Percentiles rank a stretch among this genome's conserved stretches.
These are phyloP conservation scores for Lithophane leautieri DNA, from an alignment of 2,888 invertebrate species.

Conservation along the genomic window DNA sequence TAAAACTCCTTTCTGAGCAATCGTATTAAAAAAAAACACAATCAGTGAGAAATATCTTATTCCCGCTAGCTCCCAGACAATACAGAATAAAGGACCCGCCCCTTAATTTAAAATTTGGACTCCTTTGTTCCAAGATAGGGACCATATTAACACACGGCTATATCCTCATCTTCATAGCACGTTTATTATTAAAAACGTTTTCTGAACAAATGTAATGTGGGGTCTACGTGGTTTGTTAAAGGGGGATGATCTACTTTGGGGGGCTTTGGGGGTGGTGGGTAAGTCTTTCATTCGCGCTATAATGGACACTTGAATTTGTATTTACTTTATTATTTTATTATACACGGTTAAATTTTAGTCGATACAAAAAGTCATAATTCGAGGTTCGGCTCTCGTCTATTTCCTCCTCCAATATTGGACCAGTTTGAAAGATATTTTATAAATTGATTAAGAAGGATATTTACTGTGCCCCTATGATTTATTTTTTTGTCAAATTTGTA, in stretches of 20 bases:
- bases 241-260: constrained; percentile 1
- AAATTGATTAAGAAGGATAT: too few species aligned
- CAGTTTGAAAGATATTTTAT: too few species aligned
- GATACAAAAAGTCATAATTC: too few species aligned
- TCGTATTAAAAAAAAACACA: background rate
- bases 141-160: constrained; percentile 50
- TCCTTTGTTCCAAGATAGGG: constrained; percentile 36
- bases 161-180: constrained; percentile 15
- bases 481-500: too few species aligned
- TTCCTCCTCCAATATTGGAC: too few species aligned
- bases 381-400: too few species aligned
- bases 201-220: constrained; percentile 28
- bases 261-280: background rate
- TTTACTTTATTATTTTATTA: background rate
- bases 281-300: background rate
- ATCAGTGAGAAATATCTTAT: background rate
- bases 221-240: constrained; percentile 17
- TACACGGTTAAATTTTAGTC: too few species aligned
- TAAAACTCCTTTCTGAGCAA: too few species aligned
- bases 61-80: constrained; percentile 44
- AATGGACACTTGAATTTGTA: background rate
- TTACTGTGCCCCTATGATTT: too few species aligned
- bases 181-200: constrained; percentile 52
- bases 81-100: constrained; percentile 19
- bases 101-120: constrained; percentile 64